Conservation (phyloP, 2,888 invertebrate species). For the Octonoba sinensis region DNA sequence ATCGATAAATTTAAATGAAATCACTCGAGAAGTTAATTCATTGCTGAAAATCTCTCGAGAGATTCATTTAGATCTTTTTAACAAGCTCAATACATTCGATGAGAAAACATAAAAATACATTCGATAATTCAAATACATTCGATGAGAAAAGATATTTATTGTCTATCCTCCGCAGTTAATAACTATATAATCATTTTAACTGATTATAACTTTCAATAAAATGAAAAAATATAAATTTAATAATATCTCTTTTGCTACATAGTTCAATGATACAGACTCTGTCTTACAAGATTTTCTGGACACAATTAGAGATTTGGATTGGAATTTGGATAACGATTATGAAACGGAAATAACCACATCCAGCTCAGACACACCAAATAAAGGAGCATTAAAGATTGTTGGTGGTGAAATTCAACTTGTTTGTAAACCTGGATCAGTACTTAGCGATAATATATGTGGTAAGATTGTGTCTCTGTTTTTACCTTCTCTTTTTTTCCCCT, state of each 20-base stretch:
- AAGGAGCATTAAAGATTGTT: slow-evolving; percentile 8
- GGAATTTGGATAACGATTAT: slow-evolving; percentile 31
- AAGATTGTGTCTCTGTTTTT: too few species aligned
- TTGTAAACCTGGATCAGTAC: slow-evolving; percentile 48
- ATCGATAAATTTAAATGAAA: too few species aligned
- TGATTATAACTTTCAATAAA: neutral
- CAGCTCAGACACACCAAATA: neutral
- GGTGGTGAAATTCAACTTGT: slow-evolving; percentile 17
- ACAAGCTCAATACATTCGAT: too few species aligned
- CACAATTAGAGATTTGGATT: slow-evolving; percentile 30
- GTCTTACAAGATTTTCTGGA: slow-evolving; percentile 43
- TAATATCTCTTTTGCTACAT: neutral
- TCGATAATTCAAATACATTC: too few species aligned
- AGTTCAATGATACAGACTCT: slow-evolving; percentile 46
- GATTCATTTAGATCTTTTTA: too few species aligned
- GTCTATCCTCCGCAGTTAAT: too few species aligned
- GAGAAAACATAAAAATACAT: too few species aligned
- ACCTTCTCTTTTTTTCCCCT: too few species aligned
- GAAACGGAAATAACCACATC: neutral
- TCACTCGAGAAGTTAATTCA: too few species aligned
- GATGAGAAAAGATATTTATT: too few species aligned
- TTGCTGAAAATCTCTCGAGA: too few species aligned
- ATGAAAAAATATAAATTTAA: neutral
- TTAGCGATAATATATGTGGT: slow-evolving; percentile 38
- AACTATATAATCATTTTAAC: too few species aligned